A percentile compares a stretch with the other conserved stretches of the same genome.
These are phyloP conservation scores for Serilophus lunatus DNA, from an alignment of 2,113 vertebrate species.

Conservation along the genomic window DNA sequence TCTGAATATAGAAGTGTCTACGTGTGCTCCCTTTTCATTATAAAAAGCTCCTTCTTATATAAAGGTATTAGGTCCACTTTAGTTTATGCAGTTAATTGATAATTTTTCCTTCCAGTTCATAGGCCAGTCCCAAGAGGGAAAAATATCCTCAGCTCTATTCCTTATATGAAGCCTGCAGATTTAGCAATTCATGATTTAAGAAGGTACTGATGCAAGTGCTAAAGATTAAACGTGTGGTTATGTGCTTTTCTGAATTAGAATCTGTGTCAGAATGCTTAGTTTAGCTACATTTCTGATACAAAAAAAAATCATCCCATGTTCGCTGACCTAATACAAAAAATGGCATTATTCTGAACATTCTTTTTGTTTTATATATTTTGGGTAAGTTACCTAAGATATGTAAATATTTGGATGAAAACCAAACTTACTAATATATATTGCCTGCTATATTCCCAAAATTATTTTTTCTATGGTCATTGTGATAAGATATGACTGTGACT, in stretches of 20 bases:
- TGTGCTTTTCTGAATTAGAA: background rate
- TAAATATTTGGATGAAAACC: background rate
- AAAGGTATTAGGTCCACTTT: background rate
- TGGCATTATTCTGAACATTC: background rate
- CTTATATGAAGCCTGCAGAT: background rate
- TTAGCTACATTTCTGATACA: background rate
- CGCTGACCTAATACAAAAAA: background rate
- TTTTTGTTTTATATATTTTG: background rate
- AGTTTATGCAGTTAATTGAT: background rate
- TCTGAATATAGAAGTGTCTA: background rate
- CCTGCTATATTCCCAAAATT: background rate
- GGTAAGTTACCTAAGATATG: background rate
- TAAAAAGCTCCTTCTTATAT: background rate
- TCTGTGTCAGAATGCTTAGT: background rate
- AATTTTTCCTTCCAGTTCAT: background rate
- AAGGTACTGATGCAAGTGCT: background rate
- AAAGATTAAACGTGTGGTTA: slow-evolving; percentile 4
- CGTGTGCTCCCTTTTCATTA: background rate
- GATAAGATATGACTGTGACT: background rate
- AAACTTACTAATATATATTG: background rate
- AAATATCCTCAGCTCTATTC: background rate
- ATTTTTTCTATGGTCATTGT: background rate
- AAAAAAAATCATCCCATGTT: too few relatives aligned
- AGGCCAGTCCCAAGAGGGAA: background rate
- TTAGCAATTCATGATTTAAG: slow-evolving; percentile 6